Base-by-base conservation (phyloP, 2,888 invertebrate species). In the Rosalia funebris region DNA sequence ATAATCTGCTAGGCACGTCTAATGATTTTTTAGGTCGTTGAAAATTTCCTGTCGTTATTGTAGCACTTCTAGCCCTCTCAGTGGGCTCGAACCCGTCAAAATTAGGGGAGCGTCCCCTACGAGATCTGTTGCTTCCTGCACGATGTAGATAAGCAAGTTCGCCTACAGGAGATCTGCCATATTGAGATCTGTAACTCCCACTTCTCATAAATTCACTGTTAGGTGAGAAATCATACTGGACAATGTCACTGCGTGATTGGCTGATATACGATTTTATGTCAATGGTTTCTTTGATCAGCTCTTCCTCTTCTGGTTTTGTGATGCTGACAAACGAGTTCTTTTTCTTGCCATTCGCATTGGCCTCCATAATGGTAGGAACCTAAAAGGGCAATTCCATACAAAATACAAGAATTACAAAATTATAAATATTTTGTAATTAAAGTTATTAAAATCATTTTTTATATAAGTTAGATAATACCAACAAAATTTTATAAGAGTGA, bases 231-330 rank as follows among this genome's bases (percentile, higher is more conserved):
- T 82, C 81, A 56, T 76, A 82, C 36, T 78, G 79, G 7, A 81
- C 81, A 77, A 90, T 88, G 73, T 90, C 90, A 76, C 89, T 89
- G 63, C 90, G 82, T 1, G 90, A 90, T 75, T 90, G 90, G 70
- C 90, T 90, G 64, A 90, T 85, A 72, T 90, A 90, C 9, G 90
- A 89, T 68, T 89, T 85, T 37, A 90, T 88, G 72, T 90, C 90
- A 60, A 90, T 88, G 17, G 88, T 85, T 73, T 90, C 89, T 63
- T 81, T 83, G 63, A 73, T 75, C 10, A 75, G 73, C 16, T 76
- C 76, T 17, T 66, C 68, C 53, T 65, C 62, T 15, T 68, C 68
- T 42, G 60, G 57, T 57, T 62, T 65, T 52, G 63, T 68, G 15
- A 71, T 58, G 52, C 66, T 66, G 7, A 64, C 58, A 36, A 69